phyloP scores from a whole-genome alignment of 1,140 invertebrate species.

The Solenopsis fugax region DNA sequence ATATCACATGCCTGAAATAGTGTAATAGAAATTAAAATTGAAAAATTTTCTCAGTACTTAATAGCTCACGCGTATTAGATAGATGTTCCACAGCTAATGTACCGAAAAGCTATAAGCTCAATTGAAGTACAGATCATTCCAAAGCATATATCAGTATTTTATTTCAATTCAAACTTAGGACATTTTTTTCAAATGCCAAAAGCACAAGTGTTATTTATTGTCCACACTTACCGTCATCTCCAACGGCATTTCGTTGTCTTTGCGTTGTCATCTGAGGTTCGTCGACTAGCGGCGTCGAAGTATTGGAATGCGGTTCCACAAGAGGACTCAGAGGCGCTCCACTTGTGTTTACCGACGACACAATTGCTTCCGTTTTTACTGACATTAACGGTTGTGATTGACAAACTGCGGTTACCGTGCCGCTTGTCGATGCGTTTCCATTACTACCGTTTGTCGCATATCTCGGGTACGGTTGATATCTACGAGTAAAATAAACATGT shows the following conservation, averaged over 20 bases:
- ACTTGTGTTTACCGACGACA: constrained; percentile 85
- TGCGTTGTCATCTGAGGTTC: constrained; percentile 86
- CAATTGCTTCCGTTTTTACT: constrained; percentile 83
- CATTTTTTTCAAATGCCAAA: background rate
- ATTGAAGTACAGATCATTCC: constrained; percentile 64
- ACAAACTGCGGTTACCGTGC: constrained; percentile 77
- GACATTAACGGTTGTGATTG: constrained; percentile 78
- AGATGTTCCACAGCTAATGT: constrained; percentile 28
- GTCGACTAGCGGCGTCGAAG: constrained; percentile 89
- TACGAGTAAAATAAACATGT: constrained; percentile 56
- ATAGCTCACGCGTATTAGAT: constrained; percentile 4
- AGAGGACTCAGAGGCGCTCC: constrained; percentile 84
- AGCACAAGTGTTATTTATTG: constrained; percentile 1
- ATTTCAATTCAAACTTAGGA: background rate
- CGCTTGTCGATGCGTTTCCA: constrained; percentile 68
- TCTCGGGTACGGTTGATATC: constrained; percentile 84
- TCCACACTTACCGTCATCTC: constrained; percentile 83
- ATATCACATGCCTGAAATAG: background rate
- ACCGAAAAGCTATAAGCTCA: constrained; percentile 45
- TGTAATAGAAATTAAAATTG: background rate
- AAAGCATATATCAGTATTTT: constrained; percentile 59
- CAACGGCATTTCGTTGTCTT: constrained; percentile 82
- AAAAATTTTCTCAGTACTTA: background rate
- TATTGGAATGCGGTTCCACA: constrained; percentile 88
- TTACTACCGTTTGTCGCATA: constrained; percentile 79